Evolutionary conservation across 2,797 vertebrate genomes (phyloP).

Genomic region (Psittacula echo): DNA sequence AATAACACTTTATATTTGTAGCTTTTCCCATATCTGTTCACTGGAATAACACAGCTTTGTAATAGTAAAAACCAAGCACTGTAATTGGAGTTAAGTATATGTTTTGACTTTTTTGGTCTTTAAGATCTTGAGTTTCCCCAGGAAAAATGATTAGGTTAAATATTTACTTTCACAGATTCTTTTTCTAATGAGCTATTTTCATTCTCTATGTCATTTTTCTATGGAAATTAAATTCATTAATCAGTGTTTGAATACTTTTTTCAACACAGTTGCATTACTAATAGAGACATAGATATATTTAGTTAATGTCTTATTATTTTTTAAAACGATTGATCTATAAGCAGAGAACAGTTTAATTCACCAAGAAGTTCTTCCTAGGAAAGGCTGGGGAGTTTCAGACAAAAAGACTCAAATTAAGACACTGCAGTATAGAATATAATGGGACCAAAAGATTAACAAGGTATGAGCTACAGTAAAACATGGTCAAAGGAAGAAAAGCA

Average conservation of each 20-base stretch:
- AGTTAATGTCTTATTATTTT: slow-evolving; percentile 17
- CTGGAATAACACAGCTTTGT: neutral
- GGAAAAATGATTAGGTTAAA: slow-evolving; percentile 31
- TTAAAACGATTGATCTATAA: neutral
- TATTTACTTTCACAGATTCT: slow-evolving; percentile 33
- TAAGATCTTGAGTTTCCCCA: neutral
- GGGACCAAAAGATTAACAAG: neutral
- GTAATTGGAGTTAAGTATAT: neutral
- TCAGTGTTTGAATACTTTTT: slow-evolving; percentile 14
- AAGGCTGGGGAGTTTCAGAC: neutral
- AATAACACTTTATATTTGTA: neutral
- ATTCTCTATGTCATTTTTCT: slow-evolving; percentile 41
- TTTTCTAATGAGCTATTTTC: slow-evolving; percentile 33
- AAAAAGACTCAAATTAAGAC: neutral
- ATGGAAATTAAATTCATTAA: slow-evolving; percentile 44
- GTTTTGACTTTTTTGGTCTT: neutral
- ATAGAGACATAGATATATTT: neutral
- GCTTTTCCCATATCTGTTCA: neutral
- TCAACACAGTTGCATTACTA: neutral
- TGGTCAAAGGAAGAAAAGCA: neutral
- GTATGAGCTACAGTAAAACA: neutral
- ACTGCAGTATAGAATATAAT: neutral
- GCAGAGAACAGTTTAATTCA: neutral
- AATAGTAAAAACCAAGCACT: neutral
- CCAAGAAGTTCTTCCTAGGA: neutral